phyloP scores from a whole-genome alignment of 1,140 invertebrate genomes.

The Agrilus planipennis region DNA sequence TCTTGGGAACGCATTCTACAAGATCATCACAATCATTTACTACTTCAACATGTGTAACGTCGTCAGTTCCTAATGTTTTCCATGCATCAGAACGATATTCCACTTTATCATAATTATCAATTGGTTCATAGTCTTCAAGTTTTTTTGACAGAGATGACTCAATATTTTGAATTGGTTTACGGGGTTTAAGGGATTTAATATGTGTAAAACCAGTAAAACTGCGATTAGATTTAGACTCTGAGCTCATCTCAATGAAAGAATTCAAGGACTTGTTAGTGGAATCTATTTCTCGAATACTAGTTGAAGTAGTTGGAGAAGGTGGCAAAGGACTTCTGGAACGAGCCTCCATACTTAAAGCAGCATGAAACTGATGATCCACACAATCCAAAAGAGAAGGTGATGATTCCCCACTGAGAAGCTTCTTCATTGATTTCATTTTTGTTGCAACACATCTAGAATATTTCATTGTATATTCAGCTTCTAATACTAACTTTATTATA shows the following conservation, averaged over 20 bases:
- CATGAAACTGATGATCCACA: conserved; percentile 60
- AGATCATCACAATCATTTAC: conserved; percentile 27
- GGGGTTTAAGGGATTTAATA: conserved; percentile 53
- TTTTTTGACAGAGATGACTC: conserved; percentile 28
- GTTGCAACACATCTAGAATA: conserved; percentile 49
- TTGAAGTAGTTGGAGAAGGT: conserved; percentile 46
- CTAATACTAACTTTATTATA: conserved; percentile 4
- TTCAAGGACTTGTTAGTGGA: conserved; percentile 19
- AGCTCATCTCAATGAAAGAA: neutral
- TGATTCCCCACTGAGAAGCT: conserved; percentile 55
- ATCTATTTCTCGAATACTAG: conserved; percentile 37
- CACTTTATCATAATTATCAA: conserved; percentile 50
- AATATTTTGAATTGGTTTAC: conserved; percentile 42
- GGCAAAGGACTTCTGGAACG: conserved; percentile 63
- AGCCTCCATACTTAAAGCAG: conserved; percentile 58
- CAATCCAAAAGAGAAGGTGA: conserved; percentile 51
- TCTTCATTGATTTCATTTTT: conserved; percentile 77
- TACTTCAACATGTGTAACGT: conserved; percentile 50
- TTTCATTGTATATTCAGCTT: too few species aligned
- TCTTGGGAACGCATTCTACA: conserved; percentile 27
- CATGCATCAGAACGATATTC: conserved; percentile 61
- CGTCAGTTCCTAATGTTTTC: conserved; percentile 62
- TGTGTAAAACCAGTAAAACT: conserved; percentile 26
- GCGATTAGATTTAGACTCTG: neutral
- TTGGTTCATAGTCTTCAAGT: conserved; percentile 38